Evolutionary conservation across 2,888 invertebrate genomes (phyloP).

Genomic region (Lasioglossum morio): DNA sequence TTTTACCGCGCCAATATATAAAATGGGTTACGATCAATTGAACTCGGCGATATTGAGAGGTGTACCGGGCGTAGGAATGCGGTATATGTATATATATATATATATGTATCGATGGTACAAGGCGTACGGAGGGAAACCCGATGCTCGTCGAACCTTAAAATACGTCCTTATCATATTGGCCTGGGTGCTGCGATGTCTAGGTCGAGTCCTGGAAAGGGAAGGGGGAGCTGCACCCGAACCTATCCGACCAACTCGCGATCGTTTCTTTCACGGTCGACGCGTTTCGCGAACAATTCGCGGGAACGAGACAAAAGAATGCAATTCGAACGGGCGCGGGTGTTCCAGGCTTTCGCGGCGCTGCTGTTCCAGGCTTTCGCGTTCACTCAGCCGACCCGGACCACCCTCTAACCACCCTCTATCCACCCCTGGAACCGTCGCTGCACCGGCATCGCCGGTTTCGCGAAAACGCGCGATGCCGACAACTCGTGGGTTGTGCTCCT

Average conservation of each 20-base stretch:
- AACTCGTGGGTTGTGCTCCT: neutral
- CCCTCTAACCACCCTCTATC: neutral
- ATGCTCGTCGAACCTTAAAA: conserved; percentile 76
- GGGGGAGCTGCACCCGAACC: neutral
- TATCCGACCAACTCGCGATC: neutral
- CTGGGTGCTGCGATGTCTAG: neutral
- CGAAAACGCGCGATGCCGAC: neutral
- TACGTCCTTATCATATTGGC: conserved; percentile 75
- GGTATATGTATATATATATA: too few relatives aligned
- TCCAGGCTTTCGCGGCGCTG: conserved; percentile 3
- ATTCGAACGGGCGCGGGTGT: conserved; percentile 31
- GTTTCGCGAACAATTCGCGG: conserved; percentile 30
- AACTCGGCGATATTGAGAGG: conserved; percentile 71
- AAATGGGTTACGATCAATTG: conserved; percentile 75
- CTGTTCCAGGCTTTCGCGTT: conserved; percentile 20
- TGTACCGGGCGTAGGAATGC: conserved; percentile 58
- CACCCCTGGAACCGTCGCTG: neutral
- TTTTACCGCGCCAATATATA: conserved; percentile 73
- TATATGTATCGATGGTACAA: conserved; percentile 52
- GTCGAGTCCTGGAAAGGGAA: neutral
- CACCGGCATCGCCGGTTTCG: neutral
- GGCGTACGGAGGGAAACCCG: conserved; percentile 57
- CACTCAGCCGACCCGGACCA: neutral
- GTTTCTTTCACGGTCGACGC: neutral
- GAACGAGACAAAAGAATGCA: conserved; percentile 64